phyloP scores from a whole-genome alignment of 2,888 invertebrate species.

The Cephus pulcher region DNA sequence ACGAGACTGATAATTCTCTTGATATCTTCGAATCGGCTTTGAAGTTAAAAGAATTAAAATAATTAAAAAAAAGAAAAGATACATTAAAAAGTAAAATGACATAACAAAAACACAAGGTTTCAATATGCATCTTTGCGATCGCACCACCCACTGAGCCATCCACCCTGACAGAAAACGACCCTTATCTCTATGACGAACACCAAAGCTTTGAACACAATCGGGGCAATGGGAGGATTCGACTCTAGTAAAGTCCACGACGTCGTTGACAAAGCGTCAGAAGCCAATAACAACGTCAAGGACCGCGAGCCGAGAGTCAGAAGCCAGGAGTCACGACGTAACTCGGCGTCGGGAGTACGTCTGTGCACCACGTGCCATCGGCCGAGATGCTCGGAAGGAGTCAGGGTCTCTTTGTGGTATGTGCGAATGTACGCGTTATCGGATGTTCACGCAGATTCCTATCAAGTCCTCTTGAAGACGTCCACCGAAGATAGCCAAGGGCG shows the following conservation, averaged over 20 bases:
- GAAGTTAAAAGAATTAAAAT: neutral
- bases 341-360: neutral
- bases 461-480: neutral
- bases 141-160: neutral
- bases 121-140: neutral
- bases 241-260: neutral
- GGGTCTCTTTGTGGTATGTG: neutral
- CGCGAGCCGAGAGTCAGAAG: neutral
- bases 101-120: neutral
- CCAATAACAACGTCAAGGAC: neutral
- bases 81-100: neutral
- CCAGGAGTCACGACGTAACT: neutral
- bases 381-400: neutral
- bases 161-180: neutral
- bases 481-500: neutral
- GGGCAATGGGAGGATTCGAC: conserved; percentile 29
- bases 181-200: conserved; percentile 31
- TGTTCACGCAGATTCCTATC: neutral
- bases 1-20: neutral
- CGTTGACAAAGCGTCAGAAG: neutral
- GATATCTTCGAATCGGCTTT: neutral
- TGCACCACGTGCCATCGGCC: neutral
- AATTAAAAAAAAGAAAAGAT: neutral
- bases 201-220: conserved; percentile 59
- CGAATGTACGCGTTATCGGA: neutral